These are phyloP conservation scores for Coracias cyanogaster DNA, from an alignment of 2,797 vertebrate genomes.

Conservation along the genomic window DNA sequence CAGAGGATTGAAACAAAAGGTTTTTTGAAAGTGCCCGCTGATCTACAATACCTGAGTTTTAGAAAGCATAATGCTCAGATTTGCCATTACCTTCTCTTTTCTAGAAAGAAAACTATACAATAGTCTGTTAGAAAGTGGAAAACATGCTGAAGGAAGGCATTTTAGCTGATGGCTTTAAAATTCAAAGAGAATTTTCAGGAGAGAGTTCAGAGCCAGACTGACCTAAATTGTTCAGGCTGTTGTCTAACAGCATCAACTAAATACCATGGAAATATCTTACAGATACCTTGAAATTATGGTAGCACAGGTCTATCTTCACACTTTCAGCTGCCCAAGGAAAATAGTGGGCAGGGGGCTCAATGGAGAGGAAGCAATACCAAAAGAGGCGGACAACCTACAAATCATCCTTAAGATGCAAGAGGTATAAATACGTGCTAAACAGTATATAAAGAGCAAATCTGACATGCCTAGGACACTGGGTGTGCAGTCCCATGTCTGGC, in stretches of 20 bases:
- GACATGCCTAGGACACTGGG: neutral
- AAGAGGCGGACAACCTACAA: neutral
- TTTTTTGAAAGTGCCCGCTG: neutral
- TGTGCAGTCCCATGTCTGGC: neutral
- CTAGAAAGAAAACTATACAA: neutral
- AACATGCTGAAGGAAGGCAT: neutral
- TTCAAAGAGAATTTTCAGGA: neutral
- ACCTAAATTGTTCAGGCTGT: neutral
- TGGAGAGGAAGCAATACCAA: neutral
- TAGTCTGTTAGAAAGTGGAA: neutral
- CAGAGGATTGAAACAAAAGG: neutral
- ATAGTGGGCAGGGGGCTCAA: neutral
- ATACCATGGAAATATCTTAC: slow-evolving; percentile 42
- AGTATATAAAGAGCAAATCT: neutral
- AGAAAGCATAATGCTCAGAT: neutral
- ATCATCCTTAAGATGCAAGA: neutral
- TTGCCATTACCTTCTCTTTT: neutral
- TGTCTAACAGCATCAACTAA: neutral
- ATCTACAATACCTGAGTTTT: neutral
- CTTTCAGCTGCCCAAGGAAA: neutral
- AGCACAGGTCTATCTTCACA: neutral
- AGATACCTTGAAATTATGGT: slow-evolving; percentile 45
- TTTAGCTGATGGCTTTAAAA: neutral
- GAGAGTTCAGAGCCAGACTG: neutral
- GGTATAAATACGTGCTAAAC: neutral